Base-by-base conservation (phyloP, 2,113 vertebrate genomes). In the Bothrops jararaca region DNA sequence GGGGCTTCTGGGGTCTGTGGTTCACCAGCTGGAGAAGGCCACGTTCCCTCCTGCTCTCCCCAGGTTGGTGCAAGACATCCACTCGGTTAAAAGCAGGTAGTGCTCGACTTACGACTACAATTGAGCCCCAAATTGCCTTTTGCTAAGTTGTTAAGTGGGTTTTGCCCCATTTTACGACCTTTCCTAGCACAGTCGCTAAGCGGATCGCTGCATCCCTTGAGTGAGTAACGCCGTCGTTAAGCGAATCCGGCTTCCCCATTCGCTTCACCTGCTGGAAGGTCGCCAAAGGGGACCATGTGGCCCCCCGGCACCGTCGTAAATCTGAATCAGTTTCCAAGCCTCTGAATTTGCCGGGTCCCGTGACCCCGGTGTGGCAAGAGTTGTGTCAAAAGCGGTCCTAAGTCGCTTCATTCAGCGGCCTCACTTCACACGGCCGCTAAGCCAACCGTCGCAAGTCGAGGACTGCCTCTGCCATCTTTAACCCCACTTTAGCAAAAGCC, bases 331-430 rank as follows among this genome's bases (percentile, higher is more conserved):
- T 69, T 34, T 12, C 64, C 29, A 69, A 34, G 64, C 29, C 4
- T 2, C 29, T 15, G 12, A 0, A 15, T n/a, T 6, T 23, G n/a
- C 8, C 5, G 29, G 5, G 5, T 15, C 29, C 1, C 1, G 0
- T 2, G 58, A 29, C 10, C 10, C 3, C 0, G 26, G 10, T 3
- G 26, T 11, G 12, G 3, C 58, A 1, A 60, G 1, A 10, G 24
- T 4, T 10, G 10, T 34, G 12, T 69, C 29, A 4, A 15, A 57
- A 69, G 2, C 29, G 0, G 29, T 18, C 64, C 0, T 5, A 34
- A 15, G 13, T 69, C 12, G 11, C 29, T 69, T 69, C 34, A 0
- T 2, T 0, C 64, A 5, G 12, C 5, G 29, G 4, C 2, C 29
- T 69, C 15, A 69, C 5, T 29, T 29, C 24, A 1, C 3, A 26